A percentile compares a stretch with the other conserved stretches of the same genome.
Conservation (phyloP, 92 coral and sea anemone genomes). For the Phymanthus crucifer region DNA sequence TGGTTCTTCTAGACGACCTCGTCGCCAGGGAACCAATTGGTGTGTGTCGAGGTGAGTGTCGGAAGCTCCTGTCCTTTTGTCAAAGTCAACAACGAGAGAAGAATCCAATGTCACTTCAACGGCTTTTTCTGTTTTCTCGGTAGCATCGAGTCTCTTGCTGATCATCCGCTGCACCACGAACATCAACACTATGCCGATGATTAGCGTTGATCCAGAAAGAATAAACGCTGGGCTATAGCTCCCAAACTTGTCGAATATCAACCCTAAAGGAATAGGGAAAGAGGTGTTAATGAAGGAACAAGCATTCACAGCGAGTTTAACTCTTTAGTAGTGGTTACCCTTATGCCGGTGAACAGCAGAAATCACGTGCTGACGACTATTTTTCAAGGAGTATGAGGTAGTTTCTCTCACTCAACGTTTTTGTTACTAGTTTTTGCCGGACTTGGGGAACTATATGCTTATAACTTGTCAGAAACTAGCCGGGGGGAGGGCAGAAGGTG, state of each 20-base stretch:
- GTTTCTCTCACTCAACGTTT: too few relatives aligned
- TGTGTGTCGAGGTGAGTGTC: conserved; percentile 6
- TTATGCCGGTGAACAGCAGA: too few relatives aligned
- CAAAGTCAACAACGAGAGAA: conserved; percentile 1
- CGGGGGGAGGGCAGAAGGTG: too few relatives aligned
- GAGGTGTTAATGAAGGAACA: background rate
- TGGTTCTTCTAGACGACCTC: background rate
- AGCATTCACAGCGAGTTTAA: background rate
- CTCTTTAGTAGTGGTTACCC: too few relatives aligned
- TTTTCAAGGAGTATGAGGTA: too few relatives aligned
- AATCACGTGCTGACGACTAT: too few relatives aligned
- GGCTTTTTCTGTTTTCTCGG: background rate
- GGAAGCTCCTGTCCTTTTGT: background rate
- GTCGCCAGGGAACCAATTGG: background rate
- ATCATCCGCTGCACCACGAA: conserved; percentile 57
- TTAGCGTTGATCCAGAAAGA: conserved; percentile 53
- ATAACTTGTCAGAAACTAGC: too few relatives aligned
- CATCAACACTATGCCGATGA: conserved; percentile 53
- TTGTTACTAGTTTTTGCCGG: too few relatives aligned
- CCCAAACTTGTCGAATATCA: conserved; percentile 53
- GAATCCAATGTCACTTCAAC: background rate
- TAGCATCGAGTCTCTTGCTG: background rate
- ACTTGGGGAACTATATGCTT: too few relatives aligned
- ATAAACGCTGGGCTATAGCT: conserved; percentile 62
- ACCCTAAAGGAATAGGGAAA: conserved; percentile 27